Evolutionary conservation across 2,888 invertebrate species (phyloP), one percentile per base, ranked within the genome.

Genomic region (Syrphus vitripennis): DNA sequence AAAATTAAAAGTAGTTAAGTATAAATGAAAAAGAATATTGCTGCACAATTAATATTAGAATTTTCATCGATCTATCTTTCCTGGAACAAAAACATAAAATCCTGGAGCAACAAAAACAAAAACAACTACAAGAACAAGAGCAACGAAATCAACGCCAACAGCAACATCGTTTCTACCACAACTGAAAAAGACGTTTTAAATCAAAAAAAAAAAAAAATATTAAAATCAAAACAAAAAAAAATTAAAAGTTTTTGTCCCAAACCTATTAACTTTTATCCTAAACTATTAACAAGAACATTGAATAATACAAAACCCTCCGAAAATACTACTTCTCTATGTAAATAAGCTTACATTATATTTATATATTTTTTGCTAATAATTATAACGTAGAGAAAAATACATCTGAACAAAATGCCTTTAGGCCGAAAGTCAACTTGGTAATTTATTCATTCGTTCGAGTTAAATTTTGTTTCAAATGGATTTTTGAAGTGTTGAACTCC

Each of bases 51-150:
- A 92, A 92, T 92, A 89, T 92, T 92, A 95, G 96, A 95, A 95
- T 96, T 95, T 96, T 96, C 95, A 95, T 96, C 95, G 95, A 96
- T 94, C 95, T 96, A 92, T 95, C 96, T 94, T 95, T 96, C 95
- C 94, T 96, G 93, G 95, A 95, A 95, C 94, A 95, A 93, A 95
- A 94, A 94, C 93, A 93, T 92, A 93, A 94, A 93, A 94, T 94
- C 90, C 93, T 94, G 93, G 94, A 94, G 92, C 94, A 94, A 92
- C 94, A 94, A 93, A 93, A 93, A 93, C 91, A 91, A 90, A 91
- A 91, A 90, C 90, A 91, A 88, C 91, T 89, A 89, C 90, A 91
- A 90, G 90, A 91, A 89, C 91, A 92, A 88, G 90, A 90, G 88
- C 90, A 91, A 90, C 90, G 89, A 82, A 90, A 90, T 88, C 91